Evolutionary conservation across 2,113 vertebrate genomes (phyloP).

Genomic region (Solea senegalensis): DNA sequence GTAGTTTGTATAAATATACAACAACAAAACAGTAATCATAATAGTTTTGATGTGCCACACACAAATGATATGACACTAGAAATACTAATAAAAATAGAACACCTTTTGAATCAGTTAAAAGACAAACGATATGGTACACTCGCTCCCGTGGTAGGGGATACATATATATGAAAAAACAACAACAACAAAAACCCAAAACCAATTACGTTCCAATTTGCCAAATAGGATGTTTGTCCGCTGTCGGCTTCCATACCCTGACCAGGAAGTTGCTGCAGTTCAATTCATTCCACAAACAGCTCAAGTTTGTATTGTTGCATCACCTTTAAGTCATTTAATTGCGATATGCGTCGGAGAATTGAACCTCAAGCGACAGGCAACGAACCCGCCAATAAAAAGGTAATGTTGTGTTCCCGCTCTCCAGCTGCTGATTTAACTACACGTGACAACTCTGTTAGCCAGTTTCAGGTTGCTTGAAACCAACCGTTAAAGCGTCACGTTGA

Average conservation of each 20-base stretch:
- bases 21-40: background rate
- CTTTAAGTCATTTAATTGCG: background rate
- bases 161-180: background rate
- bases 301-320: background rate
- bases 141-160: background rate
- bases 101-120: background rate
- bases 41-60: too few relatives aligned
- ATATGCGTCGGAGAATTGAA: constrained; percentile 74
- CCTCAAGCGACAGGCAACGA: constrained; percentile 51
- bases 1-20: too few relatives aligned
- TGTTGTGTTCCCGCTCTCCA: background rate
- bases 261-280: constrained; percentile 37
- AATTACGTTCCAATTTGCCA: background rate
- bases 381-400: constrained; percentile 69
- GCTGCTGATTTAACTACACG: background rate
- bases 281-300: constrained; percentile 31
- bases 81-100: background rate
- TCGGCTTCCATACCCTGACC: constrained; percentile 35
- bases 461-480: too few relatives aligned
- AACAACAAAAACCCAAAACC: background rate
- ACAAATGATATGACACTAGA: background rate
- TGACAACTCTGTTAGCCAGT: background rate
- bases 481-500: too few relatives aligned
- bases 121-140: background rate
- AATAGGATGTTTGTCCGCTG: constrained; percentile 11